Base-by-base conservation (phyloP, 1,140 invertebrate species). In the Arctopsyche grandis region DNA sequence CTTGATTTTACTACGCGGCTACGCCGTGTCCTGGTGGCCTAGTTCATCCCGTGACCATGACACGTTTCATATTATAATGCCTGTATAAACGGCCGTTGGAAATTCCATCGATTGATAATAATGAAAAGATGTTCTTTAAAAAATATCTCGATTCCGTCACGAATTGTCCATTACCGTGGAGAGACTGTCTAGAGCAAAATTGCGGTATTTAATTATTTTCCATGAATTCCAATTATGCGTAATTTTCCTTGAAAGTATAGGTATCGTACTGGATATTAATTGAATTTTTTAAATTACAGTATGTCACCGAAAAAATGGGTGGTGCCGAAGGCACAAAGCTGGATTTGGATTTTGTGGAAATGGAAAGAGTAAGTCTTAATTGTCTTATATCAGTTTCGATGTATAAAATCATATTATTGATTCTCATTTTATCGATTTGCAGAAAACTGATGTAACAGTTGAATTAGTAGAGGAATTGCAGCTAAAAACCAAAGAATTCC, bases 231-330 rank as follows among this genome's bases (percentile, higher is more conserved):
- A 38, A 38, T 38, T 38, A 38, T 7, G 29, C 29, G 29, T 4
- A 38, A 38, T 4, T 38, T 38, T 38, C 29, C 29, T 38, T 7
- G 29, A 38, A 38, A 38, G n/a, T n/a, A n/a, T n/a, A n/a, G n/a
- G n/a, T n/a, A 38, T 38, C 3, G 29, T 38, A 7, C 29, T 38
- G 29, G 1, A 38, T 38, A 4, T 38, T 38, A 38, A 38, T 38
- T 38, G 29, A 38, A 4, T 38, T 4, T 38, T 38, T 84, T 84
- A 88, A 84, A 94, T 94, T 79, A 38, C 91, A 99, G 97, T 99
- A 99, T 92, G 94, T 99, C 91, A 99, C 96, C 85, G 98, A 99
- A 91, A 99, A 99, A 89, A 99, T 99, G 93, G 99, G 98, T 48
- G 98, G 98, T 86, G 98, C 98, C 63, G 98, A 99, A 90, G 98